These are phyloP conservation scores for Acipenser transmontanus DNA, from an alignment of 2,797 vertebrate species.

Conservation along the genomic window DNA sequence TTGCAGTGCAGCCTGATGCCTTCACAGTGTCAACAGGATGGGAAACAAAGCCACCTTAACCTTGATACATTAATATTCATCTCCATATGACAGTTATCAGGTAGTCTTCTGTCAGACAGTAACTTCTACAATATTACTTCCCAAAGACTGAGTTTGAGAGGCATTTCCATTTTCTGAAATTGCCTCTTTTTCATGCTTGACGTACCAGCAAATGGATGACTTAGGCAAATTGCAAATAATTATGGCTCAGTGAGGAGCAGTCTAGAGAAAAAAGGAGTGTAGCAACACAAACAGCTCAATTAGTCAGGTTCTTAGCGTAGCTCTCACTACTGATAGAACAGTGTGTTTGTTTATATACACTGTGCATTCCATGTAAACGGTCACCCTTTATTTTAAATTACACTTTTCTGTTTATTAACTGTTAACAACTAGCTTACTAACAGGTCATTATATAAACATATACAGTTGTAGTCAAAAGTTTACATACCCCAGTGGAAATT, in stretches of 20 bases:
- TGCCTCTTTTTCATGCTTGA: conserved; percentile 99
- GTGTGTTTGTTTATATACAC: conserved; percentile 1
- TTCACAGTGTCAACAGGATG: conserved; percentile 73
- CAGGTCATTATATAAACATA: too few species aligned
- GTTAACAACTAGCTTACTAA: too few species aligned
- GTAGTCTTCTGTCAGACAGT: conserved; percentile 77
- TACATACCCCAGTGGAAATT: too few species aligned
- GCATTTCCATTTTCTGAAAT: conserved; percentile 98
- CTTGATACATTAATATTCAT: conserved; percentile 81
- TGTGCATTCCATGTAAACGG: too few species aligned
- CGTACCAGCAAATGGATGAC: conserved; percentile 99
- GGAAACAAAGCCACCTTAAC: conserved; percentile 69
- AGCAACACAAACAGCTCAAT: conserved; percentile 97
- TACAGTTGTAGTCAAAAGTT: too few species aligned
- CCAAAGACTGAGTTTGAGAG: conserved; percentile 81
- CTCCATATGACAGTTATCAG: conserved; percentile 77
- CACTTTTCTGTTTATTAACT: too few species aligned
- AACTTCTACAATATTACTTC: conserved; percentile 87
- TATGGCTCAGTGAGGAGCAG: conserved; percentile 89
- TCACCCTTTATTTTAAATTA: too few species aligned
- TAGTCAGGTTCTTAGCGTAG: conserved; percentile 86
- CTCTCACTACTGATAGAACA: conserved; percentile 72
- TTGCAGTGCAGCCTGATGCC: conserved; percentile 65
- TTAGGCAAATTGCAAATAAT: conserved; percentile 99
- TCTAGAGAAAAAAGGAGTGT: conserved; percentile 76